phyloP scores from a whole-genome alignment of 1,140 invertebrate species.

The Coelopa frigida region DNA sequence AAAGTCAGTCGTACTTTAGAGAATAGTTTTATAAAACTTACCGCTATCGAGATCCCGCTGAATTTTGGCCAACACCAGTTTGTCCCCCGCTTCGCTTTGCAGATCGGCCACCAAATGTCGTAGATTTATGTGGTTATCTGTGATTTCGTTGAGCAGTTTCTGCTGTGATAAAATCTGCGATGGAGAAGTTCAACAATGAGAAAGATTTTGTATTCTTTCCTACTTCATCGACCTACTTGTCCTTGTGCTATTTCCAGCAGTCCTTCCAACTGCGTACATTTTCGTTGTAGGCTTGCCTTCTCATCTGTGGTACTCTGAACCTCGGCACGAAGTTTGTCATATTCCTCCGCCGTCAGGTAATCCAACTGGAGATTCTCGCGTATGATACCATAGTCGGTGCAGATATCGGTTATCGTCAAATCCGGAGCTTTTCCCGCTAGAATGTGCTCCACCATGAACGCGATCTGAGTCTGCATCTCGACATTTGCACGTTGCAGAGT shows the following conservation, averaged over 20 bases:
- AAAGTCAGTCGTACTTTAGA: neutral
- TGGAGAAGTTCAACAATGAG: neutral
- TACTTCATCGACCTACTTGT: conserved; percentile 14
- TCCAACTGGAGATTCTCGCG: conserved; percentile 32
- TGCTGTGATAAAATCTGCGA: conserved; percentile 36
- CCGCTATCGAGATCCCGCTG: conserved; percentile 35
- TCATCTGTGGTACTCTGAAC: conserved; percentile 20
- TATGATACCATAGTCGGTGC: conserved; percentile 34
- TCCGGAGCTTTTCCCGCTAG: conserved; percentile 16
- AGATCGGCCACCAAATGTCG: conserved; percentile 41
- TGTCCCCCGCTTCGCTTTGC: conserved; percentile 35
- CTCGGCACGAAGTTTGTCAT: conserved; percentile 22
- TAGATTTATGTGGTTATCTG: conserved; percentile 40
- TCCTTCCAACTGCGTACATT: conserved; percentile 44
- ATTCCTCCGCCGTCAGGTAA: conserved; percentile 30
- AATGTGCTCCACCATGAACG: conserved; percentile 22
- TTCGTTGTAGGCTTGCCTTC: conserved; percentile 28
- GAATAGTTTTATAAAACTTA: conserved; percentile 12
- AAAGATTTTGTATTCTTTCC: neutral
- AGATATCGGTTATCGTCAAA: conserved; percentile 18
- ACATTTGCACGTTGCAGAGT: conserved; percentile 25
- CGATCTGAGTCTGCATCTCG: conserved; percentile 29
- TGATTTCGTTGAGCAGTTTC: conserved; percentile 35
- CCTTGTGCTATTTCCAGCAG: conserved; percentile 42
- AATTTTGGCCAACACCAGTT: conserved; percentile 35